Evolutionary conservation across 2,113 vertebrate species (phyloP).

Genomic region (Lontra canadensis): DNA sequence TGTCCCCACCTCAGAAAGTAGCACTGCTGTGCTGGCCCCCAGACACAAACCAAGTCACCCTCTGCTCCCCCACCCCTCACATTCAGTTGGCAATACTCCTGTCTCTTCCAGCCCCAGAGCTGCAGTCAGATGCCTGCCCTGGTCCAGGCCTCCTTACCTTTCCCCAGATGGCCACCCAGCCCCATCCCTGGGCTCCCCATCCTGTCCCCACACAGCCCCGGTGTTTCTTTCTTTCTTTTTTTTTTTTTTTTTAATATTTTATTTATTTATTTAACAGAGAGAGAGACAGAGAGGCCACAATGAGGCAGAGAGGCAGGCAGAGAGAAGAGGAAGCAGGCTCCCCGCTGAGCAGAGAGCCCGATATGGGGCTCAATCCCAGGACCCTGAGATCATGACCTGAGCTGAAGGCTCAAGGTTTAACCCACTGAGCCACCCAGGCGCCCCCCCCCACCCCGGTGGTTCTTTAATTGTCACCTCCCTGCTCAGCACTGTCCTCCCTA

Average conservation of each 20-base stretch:
- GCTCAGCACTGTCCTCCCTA: not conserved
- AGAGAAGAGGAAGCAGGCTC: too few relatives aligned
- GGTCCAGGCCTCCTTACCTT: not conserved
- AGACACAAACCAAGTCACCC: not conserved
- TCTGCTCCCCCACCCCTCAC: not conserved
- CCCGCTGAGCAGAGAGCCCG: too few relatives aligned
- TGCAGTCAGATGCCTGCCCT: not conserved
- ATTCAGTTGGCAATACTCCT: not conserved
- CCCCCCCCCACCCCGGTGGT: not conserved
- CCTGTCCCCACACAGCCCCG: constrained; percentile 31
- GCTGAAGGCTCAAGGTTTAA: too few relatives aligned
- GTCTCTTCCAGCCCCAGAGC: not conserved
- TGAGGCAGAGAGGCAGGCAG: too few relatives aligned
- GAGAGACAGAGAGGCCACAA: too few relatives aligned
- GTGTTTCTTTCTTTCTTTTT: not conserved
- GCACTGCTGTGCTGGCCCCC: not conserved
- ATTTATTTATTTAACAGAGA: too few relatives aligned
- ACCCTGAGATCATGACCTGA: too few relatives aligned
- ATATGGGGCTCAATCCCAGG: too few relatives aligned
- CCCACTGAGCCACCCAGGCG: too few relatives aligned
- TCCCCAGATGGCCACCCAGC: not conserved
- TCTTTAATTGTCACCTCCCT: not conserved
- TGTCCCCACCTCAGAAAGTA: not conserved
- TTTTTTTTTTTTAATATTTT: too few relatives aligned
- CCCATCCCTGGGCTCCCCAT: constrained; percentile 40